Base-by-base conservation (phyloP, 1,140 invertebrate species). In the Monomorium pharaonis region DNA sequence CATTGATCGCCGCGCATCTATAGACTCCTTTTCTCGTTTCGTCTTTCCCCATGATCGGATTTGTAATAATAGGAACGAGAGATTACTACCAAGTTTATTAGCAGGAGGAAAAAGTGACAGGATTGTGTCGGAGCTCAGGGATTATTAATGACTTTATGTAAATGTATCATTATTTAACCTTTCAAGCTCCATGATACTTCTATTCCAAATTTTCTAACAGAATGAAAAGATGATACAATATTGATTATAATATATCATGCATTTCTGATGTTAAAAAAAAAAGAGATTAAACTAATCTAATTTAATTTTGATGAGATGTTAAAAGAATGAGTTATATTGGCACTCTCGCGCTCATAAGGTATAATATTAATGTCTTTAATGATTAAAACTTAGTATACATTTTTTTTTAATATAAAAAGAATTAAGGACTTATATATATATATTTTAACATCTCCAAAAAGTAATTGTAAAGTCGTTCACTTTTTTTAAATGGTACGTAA, bases 1-100 rank as follows among this genome's bases (percentile, higher is more conserved):
- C 78, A 83, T 83, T 83, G 67, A 83, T 83, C 78, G 67, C 27
- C 21, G 78, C 78, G 42, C 54, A 83, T 83, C 67, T 83, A 83
- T 83, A 83, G 67, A 33, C 67, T 72, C 51, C 67, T 83, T 83
- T 83, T 83, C 51, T 72, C 78, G 37, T 37, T 83, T 83, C 54
- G 42, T 33, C 24, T 56, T 27, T 42, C 24, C 37, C 16, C 51
- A 24, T 70, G 78, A 72, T 81, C 65, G 63, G 49, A 70, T 44
- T 81, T 44, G 37, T 30, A 30, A 72, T 72, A 72, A 72, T 72
- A 58, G 78, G 65, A 56, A 18, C 24, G 47, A 56, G 47, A 56
- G 77, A 72, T 81, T 74, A 69, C 33, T 42, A 42, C 51, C 27
- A 37, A 16, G 51, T 83, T 83, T 54, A 72, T 83, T 83, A 60